Percentiles rank a stretch among this genome's conserved stretches.
These are phyloP conservation scores for Aphyosemion australe DNA, from an alignment of 2,113 vertebrate species.

Conservation along the genomic window DNA sequence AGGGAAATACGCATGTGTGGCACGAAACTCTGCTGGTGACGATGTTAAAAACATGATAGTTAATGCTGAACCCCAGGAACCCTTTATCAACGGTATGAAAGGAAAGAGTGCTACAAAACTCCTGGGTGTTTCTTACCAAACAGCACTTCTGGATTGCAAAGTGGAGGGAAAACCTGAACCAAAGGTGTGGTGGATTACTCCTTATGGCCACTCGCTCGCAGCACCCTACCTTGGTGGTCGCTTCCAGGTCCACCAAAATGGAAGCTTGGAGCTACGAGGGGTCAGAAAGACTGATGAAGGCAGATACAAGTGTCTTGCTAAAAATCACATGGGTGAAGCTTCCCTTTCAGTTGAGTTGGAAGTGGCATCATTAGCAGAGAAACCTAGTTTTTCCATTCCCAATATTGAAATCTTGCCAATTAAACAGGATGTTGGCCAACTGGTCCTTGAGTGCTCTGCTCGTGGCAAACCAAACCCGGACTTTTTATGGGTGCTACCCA, in stretches of 20 bases:
- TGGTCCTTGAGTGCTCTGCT: constrained; percentile 74
- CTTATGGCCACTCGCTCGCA: constrained; percentile 71
- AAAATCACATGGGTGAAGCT: constrained; percentile 76
- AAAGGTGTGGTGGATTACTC: constrained; percentile 75
- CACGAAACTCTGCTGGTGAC: constrained; percentile 76
- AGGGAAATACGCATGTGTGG: constrained; percentile 80
- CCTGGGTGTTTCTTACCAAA: constrained; percentile 78
- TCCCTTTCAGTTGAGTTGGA: constrained; percentile 73
- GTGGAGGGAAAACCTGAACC: constrained; percentile 79
- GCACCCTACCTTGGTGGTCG: constrained; percentile 78
- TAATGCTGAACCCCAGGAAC: constrained; percentile 70
- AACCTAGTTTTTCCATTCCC: constrained; percentile 79
- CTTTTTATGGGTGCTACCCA: constrained; percentile 80
- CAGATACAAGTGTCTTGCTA: constrained; percentile 74
- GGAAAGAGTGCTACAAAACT: constrained; percentile 61
- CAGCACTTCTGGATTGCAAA: constrained; percentile 73
- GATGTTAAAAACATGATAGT: constrained; percentile 75
- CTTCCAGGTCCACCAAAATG: constrained; percentile 80
- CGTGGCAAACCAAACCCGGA: constrained; percentile 79
- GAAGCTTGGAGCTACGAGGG: constrained; percentile 79
- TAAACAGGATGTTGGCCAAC: constrained; percentile 61
- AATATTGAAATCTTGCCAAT: constrained; percentile 80
- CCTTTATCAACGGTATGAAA: constrained; percentile 69
- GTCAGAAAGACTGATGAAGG: constrained; percentile 81
- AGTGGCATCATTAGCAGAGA: constrained; percentile 78